Evolutionary conservation across 2,113 vertebrate species (phyloP).

Genomic region (Pseudonaja textilis): DNA sequence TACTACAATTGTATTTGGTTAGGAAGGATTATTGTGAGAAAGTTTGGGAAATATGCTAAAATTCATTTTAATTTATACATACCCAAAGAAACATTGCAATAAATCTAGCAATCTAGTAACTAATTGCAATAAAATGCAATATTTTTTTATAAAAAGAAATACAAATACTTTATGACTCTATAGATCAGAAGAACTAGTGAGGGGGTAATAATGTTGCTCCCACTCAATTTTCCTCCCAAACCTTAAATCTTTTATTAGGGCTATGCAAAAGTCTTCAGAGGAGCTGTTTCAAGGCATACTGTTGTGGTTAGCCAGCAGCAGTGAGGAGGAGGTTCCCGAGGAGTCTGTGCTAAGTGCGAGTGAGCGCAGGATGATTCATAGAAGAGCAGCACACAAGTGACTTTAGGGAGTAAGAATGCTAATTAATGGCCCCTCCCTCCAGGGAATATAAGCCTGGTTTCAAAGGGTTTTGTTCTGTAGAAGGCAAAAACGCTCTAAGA

Average conservation of each 20-base stretch:
- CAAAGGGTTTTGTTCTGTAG: too few relatives aligned
- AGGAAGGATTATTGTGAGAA: not conserved
- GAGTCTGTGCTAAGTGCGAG: too few relatives aligned
- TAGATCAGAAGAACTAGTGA: not conserved
- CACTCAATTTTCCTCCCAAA: not conserved
- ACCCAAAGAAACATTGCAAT: too few relatives aligned
- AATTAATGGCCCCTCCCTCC: too few relatives aligned
- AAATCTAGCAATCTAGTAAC: not conserved
- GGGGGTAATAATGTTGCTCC: not conserved
- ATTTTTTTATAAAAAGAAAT: not conserved
- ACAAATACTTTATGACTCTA: not conserved
- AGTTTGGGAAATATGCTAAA: not conserved
- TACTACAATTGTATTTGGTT: not conserved
- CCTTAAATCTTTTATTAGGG: not conserved
- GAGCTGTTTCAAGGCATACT: not conserved
- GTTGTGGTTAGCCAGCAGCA: too few relatives aligned
- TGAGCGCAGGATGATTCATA: too few relatives aligned
- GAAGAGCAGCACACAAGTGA: too few relatives aligned
- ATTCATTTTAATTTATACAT: not conserved
- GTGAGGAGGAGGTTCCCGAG: too few relatives aligned
- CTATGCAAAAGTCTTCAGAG: not conserved
- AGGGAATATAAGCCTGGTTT: too few relatives aligned
- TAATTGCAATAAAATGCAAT: not conserved
- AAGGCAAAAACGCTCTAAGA: too few relatives aligned
- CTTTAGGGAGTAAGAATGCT: too few relatives aligned